phyloP scores from a whole-genome alignment of 2,113 vertebrate genomes.

The Empidonax traillii region DNA sequence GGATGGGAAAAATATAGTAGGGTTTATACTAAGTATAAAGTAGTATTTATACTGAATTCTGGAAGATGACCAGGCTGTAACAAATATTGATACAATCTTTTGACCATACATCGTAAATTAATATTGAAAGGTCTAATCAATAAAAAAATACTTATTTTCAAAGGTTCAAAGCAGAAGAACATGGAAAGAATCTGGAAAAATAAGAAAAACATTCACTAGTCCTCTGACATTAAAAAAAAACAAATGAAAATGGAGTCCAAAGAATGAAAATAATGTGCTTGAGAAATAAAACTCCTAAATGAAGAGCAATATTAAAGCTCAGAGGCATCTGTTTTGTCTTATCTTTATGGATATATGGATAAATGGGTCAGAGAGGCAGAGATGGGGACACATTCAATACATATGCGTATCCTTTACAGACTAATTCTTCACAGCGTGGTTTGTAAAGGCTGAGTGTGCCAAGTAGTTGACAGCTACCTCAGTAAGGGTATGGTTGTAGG shows the following conservation, averaged over 20 bases:
- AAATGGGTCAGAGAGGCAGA: constrained; percentile 20
- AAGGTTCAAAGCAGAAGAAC: background rate
- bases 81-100: background rate
- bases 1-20: background rate
- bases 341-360: background rate
- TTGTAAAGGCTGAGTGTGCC: background rate
- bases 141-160: background rate
- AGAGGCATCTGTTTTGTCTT: background rate
- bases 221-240: background rate
- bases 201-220: background rate
- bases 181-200: background rate
- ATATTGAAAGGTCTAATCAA: background rate
- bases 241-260: background rate
- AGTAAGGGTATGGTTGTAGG: background rate
- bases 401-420: background rate
- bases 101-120: background rate
- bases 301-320: background rate
- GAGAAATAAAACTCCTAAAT: background rate
- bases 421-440: background rate
- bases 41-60: background rate
- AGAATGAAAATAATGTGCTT: background rate
- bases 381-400: background rate
- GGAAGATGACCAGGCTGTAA: background rate
- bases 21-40: background rate
- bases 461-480: background rate